Base-by-base conservation (phyloP, 2,888 invertebrate genomes). In the Xestia rhomboidea region DNA sequence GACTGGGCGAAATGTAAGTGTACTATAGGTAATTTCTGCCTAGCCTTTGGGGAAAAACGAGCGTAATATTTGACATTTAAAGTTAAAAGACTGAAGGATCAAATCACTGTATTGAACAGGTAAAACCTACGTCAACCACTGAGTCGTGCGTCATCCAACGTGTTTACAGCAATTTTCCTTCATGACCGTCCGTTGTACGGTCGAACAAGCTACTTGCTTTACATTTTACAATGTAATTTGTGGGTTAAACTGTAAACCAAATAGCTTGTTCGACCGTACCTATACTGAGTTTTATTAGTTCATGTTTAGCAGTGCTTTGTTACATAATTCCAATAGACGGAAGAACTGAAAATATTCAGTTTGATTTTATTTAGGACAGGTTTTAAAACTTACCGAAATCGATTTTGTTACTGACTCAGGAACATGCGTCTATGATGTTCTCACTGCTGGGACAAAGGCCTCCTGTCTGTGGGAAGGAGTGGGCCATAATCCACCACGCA, bases 91-190 rank as follows among this genome's bases (percentile, higher is more conserved):
- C 8, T 51, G 13, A 34, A 77, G 60, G 79, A 51, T 51, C 18
- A 44, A 67, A 49, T n/a, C 7, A 41, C 30, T 30, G 21, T 15
- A 62, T n/a, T n/a, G 7, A 15, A 15, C 21, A 51, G 8, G 6
- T 27, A 57, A 64, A 51, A 66, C 64, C 18, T 60, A 73, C 73
- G 57, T 73, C 74, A 79, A n/a, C 27, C 57, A 27, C 21, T 15
- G 30, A 15, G 10, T 57, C 73, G 41, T 78, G 73, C 73, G 81
- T 81, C 81, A 78, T 34, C 30, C 4, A 27, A 18, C 11, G 27
- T 66, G 24, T 80, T 73, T 73, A 60, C 27, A 66, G 27, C 34
- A 13, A 67, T 67, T 78, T 78, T 73, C 57, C 66, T 73, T 57
- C 34, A 78, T n/a, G 49, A 46, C 54, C 18, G 15, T 21, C 15